phyloP scores from a whole-genome alignment of 2,888 invertebrate genomes.

The Tipula vernalis region DNA sequence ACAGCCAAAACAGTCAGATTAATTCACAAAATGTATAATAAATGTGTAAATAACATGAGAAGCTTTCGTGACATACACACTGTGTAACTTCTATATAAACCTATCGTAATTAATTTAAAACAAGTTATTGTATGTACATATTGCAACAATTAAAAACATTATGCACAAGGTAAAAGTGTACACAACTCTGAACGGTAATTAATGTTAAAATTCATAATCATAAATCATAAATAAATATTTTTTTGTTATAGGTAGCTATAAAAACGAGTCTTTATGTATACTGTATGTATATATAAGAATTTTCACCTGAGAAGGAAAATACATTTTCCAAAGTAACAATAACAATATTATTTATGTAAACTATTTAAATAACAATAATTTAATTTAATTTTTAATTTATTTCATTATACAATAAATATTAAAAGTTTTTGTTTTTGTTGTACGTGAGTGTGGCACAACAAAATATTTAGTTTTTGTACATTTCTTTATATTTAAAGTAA shows the following conservation, averaged over 20 bases:
- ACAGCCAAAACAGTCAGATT: background rate
- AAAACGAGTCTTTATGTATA: background rate
- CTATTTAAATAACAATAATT: constrained; percentile 4
- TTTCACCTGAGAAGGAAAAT: background rate
- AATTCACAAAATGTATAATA: background rate
- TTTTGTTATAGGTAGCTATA: background rate
- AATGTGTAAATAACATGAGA: background rate
- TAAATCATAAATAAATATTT: background rate
- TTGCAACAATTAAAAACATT: background rate
- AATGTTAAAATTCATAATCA: background rate
- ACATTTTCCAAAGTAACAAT: background rate
- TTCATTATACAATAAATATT: background rate
- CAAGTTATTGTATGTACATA: background rate
- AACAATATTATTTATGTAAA: background rate
- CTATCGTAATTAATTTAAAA: background rate
- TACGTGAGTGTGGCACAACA: background rate
- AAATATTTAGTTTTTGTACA: background rate
- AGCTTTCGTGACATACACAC: background rate
- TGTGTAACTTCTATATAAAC: background rate
- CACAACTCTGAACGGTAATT: background rate
- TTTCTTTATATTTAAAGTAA: background rate
- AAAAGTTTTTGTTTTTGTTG: background rate
- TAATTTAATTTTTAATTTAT: background rate
- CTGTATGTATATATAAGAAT: background rate
- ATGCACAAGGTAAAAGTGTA: background rate